Conservation (phyloP, 1,140 invertebrate genomes). For the Bombus waltoni region DNA sequence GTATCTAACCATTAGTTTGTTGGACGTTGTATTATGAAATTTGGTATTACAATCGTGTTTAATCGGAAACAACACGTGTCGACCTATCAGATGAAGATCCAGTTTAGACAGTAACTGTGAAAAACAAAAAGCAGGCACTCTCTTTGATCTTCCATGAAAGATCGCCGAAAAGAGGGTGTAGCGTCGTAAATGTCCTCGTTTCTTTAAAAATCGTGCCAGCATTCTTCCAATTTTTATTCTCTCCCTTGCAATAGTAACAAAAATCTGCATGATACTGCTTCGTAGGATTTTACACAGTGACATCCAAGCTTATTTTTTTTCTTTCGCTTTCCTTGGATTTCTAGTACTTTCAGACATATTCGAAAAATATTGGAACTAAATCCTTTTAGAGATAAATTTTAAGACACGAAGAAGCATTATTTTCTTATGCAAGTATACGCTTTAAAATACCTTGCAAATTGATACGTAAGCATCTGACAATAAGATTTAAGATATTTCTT, state of each 20-base stretch:
- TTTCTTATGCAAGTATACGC: too few species aligned
- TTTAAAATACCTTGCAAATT: too few species aligned
- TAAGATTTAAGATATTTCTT: too few species aligned
- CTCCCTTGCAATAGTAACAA: background rate
- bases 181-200: background rate
- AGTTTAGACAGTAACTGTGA: background rate
- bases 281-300: background rate
- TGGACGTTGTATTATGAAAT: too few species aligned
- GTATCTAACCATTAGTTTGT: too few species aligned
- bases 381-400: background rate
- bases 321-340: background rate
- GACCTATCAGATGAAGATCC: background rate
- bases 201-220: background rate
- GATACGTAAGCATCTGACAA: too few species aligned
- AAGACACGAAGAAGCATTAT: background rate
- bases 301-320: background rate
- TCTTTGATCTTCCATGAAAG: background rate
- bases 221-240: background rate
- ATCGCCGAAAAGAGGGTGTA: background rate
- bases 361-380: background rate
- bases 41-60: too few species aligned
- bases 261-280: background rate
- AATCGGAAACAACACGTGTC: too few species aligned
- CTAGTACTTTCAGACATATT: background rate
- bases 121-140: too few species aligned